These are phyloP conservation scores for Delichon dasypus DNA, from an alignment of 2,797 vertebrate genomes.

Conservation along the genomic window DNA sequence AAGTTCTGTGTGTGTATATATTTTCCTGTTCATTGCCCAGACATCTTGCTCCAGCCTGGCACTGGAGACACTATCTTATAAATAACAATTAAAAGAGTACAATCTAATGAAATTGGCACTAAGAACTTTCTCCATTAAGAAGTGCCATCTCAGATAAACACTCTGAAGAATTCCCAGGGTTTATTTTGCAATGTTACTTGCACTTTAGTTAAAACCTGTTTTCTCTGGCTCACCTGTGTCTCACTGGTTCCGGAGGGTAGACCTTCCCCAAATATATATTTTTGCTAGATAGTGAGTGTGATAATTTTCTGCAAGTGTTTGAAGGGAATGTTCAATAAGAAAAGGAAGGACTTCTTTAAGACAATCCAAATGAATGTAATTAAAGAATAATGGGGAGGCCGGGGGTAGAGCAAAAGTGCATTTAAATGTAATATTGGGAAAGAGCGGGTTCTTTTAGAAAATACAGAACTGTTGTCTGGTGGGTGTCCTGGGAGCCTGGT, in stretches of 20 bases:
- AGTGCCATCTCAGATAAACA: conserved; percentile 20
- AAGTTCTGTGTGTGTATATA: neutral
- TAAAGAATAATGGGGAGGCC: neutral
- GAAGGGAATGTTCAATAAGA: neutral
- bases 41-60: neutral
- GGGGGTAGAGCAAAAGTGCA: neutral
- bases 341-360: neutral
- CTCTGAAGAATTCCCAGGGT: neutral
- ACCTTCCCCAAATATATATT: neutral
- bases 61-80: neutral
- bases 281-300: neutral
- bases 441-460: neutral
- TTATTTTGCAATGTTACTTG: neutral
- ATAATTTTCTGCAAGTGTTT: conserved; percentile 7
- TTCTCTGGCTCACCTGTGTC: neutral
- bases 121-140: conserved; percentile 18
- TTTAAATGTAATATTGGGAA: neutral
- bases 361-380: neutral
- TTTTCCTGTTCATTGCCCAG: conserved; percentile 20
- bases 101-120: neutral
- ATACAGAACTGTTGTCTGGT: neutral
- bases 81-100: conserved; percentile 19
- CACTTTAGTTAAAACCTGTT: conserved; percentile 29
- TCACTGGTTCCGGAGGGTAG: neutral
- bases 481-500: neutral